Base-by-base conservation (phyloP, 2,113 vertebrate species). In the Calypte anna region DNA sequence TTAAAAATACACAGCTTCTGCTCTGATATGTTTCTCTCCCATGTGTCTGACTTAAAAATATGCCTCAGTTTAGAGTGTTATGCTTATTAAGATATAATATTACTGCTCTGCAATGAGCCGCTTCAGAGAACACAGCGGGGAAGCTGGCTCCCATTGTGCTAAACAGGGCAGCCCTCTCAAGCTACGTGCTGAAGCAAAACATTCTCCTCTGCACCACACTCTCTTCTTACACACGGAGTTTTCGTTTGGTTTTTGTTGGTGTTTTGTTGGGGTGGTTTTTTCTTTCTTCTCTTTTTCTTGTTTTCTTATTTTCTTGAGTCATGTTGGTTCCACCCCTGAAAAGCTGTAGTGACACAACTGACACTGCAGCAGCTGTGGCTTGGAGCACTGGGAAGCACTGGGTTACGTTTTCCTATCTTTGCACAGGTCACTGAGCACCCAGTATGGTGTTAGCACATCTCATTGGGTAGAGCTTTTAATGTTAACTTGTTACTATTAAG, bases 1-100 rank as follows among this genome's bases (percentile, higher is more conserved):
- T 98, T 98, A 98, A 98, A 98, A 98, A 98, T 98, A 98, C 98
- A 98, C 97, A 97, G 94, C 92, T 86, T 86, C 97, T 91, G 88
- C 91, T 96, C 96, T 96, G 97, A 92, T 97, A 86, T 69, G 80
- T 75, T 97, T 91, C 90, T 93, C 94, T 97, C 96, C 95, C 95
- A 82, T 90, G 95, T 82, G 79, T 87, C 94, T 46, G 64, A 73
- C 94, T 96, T 96, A 96, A 97, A 97, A 97, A 96, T 95, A 91
- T 89, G 91, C 96, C 76, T 95, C 95, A 84, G 89, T 93, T 97
- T 95, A 97, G 96, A 94, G 86, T 77, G 91, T 95, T 81, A 85
- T 96, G 94, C 86, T 80, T 96, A 92, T 91, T 86, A 96, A 96
- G 92, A 79, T 96, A 96, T 98, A 96, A 70, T 64, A 84, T 98